phyloP scores from a whole-genome alignment of 2,888 invertebrate genomes.

The Blomia tropicalis region DNA sequence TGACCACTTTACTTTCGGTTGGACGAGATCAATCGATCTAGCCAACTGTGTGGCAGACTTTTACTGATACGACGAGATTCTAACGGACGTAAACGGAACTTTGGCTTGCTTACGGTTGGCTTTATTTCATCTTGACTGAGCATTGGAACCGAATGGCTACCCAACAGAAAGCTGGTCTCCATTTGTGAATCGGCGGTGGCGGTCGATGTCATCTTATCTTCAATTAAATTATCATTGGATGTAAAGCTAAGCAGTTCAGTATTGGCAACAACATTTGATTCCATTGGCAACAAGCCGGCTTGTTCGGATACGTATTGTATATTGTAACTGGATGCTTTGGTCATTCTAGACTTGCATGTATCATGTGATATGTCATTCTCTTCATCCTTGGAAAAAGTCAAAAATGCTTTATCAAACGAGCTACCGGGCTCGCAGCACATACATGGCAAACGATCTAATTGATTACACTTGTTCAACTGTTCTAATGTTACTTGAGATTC shows the following conservation, averaged over 20 bases:
- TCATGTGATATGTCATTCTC: neutral
- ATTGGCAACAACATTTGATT: neutral
- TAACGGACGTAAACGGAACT: neutral
- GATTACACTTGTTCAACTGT: conserved; percentile 5
- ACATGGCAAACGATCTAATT: conserved; percentile 10
- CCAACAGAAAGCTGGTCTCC: neutral
- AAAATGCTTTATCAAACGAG: conserved; percentile 11
- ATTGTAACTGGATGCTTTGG: neutral
- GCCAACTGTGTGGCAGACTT: conserved; percentile 5
- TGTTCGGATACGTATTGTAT: neutral
- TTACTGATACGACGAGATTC: neutral
- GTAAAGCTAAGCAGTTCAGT: neutral
- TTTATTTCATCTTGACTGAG: neutral
- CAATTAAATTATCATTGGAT: neutral
- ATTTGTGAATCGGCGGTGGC: neutral
- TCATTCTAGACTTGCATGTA: too few species aligned
- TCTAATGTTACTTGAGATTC: neutral
- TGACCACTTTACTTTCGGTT: neutral
- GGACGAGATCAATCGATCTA: neutral
- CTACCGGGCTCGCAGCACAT: neutral
- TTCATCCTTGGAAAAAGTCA: conserved; percentile 16
- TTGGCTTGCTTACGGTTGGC: too few species aligned
- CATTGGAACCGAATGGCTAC: conserved; percentile 1
- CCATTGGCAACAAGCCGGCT: neutral
- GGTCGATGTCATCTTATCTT: neutral